phyloP scores from a whole-genome alignment of 2,888 invertebrate species.

The Stenodema calcarata region DNA sequence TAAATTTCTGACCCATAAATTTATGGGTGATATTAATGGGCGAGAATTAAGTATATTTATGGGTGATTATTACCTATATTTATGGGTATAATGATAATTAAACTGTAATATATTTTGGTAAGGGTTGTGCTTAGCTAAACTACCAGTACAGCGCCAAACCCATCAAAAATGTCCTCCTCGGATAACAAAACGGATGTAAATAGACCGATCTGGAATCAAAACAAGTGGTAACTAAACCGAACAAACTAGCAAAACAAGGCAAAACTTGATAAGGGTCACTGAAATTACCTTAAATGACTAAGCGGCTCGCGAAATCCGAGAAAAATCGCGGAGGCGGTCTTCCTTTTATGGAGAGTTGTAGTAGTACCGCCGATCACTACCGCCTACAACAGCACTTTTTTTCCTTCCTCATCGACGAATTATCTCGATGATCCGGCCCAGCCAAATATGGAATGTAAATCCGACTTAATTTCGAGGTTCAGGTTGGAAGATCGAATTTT shows the following conservation, averaged over 20 bases:
- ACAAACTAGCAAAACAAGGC: neutral
- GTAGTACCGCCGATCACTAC: slow-evolving; percentile 24
- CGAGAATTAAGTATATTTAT: too few relatives aligned
- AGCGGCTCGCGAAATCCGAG: neutral
- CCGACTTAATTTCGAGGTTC: neutral
- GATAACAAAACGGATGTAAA: neutral
- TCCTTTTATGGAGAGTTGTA: slow-evolving; percentile 7
- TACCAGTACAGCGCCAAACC: too few relatives aligned
- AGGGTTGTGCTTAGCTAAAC: too few relatives aligned
- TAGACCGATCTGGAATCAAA: neutral
- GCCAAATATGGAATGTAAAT: neutral
- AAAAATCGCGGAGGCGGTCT: neutral
- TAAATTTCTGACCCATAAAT: too few relatives aligned
- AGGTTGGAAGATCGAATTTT: neutral
- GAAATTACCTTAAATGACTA: slow-evolving; percentile 8
- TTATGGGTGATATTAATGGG: too few relatives aligned
- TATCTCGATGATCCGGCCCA: neutral
- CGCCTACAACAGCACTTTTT: slow-evolving; percentile 30
- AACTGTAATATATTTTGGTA: too few relatives aligned
- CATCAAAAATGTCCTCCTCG: too few relatives aligned
- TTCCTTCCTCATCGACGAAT: neutral
- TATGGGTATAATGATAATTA: too few relatives aligned
- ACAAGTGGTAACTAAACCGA: neutral
- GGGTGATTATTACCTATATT: too few relatives aligned
- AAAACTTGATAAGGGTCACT: neutral